Percentiles rank a stretch among this genome's conserved stretches.
phyloP scores from a whole-genome alignment of 2,888 invertebrate genomes.

The Tetramorium bicarinatum region DNA sequence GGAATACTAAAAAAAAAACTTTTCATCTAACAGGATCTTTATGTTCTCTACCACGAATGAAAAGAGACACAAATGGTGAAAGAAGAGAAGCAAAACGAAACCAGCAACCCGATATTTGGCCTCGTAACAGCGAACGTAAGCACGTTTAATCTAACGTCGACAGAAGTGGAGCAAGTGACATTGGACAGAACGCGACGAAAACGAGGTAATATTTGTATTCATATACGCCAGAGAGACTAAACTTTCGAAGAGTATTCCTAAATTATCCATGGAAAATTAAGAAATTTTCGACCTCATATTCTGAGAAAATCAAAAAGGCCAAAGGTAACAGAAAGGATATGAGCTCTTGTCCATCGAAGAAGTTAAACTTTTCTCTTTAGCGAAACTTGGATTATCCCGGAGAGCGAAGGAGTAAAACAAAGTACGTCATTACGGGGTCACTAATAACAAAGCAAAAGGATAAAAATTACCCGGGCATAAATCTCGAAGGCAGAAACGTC shows the following conservation, averaged over 20 bases:
- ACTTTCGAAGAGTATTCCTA: background rate
- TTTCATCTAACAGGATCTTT: background rate
- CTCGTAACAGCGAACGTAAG: constrained; percentile 28
- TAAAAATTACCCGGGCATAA: constrained; percentile 21
- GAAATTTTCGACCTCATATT: background rate
- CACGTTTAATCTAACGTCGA: constrained; percentile 12
- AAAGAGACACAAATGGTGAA: background rate
- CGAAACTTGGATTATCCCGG: background rate
- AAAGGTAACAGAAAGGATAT: background rate
- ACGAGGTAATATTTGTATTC: constrained; percentile 24
- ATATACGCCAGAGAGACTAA: background rate
- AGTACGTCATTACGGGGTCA: constrained; percentile 3
- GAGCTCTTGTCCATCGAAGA: background rate
- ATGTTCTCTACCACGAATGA: background rate
- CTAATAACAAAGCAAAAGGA: constrained; percentile 6
- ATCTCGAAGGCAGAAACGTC: constrained; percentile 20
- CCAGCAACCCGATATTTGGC: constrained; percentile 63
- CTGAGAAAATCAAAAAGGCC: background rate
- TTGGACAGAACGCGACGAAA: constrained; percentile 12
- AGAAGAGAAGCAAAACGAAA: constrained; percentile 33
- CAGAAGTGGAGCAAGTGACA: constrained; percentile 21
- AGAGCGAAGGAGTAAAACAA: background rate
- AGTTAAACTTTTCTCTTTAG: background rate
- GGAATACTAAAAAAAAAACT: background rate
- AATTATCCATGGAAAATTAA: background rate